These are phyloP conservation scores for Drosophila eohydei DNA, from an alignment of 2,888 invertebrate species.

Conservation along the genomic window DNA sequence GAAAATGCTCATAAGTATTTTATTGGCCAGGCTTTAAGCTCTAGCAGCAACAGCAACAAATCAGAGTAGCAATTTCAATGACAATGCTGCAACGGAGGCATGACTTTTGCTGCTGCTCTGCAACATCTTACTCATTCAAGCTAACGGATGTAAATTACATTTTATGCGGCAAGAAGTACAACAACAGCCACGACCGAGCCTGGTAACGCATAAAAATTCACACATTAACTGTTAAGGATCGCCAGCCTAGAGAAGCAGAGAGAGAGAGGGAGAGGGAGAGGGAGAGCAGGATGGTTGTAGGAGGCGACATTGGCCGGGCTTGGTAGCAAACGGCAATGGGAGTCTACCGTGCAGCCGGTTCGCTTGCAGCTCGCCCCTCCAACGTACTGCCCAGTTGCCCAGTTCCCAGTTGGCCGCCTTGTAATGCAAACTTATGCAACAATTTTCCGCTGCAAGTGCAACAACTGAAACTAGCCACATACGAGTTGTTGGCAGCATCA, in stretches of 20 bases:
- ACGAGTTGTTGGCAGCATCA: conserved; percentile 38
- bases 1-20: conserved; percentile 57
- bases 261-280: not conserved
- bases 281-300: conserved; percentile 20
- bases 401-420: conserved; percentile 50
- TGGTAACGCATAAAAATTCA: conserved; percentile 80
- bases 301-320: conserved; percentile 23
- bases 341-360: conserved; percentile 73
- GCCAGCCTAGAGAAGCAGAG: conserved; percentile 11
- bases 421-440: conserved; percentile 77
- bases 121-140: conserved; percentile 55
- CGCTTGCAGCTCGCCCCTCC: conserved; percentile 25
- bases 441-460: conserved; percentile 77
- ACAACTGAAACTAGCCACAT: conserved; percentile 67
- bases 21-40: conserved; percentile 39
- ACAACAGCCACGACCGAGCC: conserved; percentile 65
- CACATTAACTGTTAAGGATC: conserved; percentile 80
- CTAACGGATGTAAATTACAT: conserved; percentile 81
- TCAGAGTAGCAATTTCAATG: conserved; percentile 66
- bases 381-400: conserved; percentile 15
- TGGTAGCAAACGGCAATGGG: conserved; percentile 53
- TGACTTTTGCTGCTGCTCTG: conserved; percentile 9
- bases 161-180: conserved; percentile 72
- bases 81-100: conserved; percentile 6
- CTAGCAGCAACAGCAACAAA: conserved; percentile 41